These are phyloP conservation scores for Gibbula magus DNA, from an alignment of 2,888 invertebrate species.

Conservation along the genomic window DNA sequence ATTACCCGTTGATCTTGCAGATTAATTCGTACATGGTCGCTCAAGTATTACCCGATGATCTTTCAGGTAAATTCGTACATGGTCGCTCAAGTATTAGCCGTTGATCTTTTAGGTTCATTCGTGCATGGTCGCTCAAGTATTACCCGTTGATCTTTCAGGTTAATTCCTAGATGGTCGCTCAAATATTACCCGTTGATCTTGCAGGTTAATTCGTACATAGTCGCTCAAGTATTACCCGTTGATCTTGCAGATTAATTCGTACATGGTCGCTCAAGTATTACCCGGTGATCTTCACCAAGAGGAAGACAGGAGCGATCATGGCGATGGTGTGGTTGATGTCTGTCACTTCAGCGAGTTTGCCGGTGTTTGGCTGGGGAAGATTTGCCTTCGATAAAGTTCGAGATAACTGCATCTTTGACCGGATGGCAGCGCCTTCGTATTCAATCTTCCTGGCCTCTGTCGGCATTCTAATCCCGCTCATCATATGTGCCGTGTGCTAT, in stretches of 20 bases:
- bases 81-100: too few species aligned
- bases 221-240: background rate
- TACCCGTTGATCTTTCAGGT: too few species aligned
- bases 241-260: background rate
- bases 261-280: background rate
- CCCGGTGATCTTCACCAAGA: background rate
- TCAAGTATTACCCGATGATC: background rate
- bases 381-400: slow-evolving; percentile 23
- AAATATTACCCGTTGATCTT: background rate
- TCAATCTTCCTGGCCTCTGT: slow-evolving; percentile 12
- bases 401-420: slow-evolving; percentile 26
- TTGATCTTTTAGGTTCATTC: too few species aligned
- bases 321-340: slow-evolving; percentile 14
- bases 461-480: background rate
- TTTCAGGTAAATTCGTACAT: background rate
- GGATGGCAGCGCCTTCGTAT: slow-evolving; percentile 17
- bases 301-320: background rate
- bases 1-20: background rate
- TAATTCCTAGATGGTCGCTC: background rate
- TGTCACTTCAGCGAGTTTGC: background rate
- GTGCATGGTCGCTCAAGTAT: too few species aligned
- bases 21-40: background rate
- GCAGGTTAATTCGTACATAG: background rate
- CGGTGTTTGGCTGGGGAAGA: slow-evolving; percentile 26
- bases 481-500: background rate